Percentiles rank a stretch among this genome's conserved stretches.
These are phyloP conservation scores for Agapornis canus DNA, from an alignment of 2,797 vertebrate species.

Conservation along the genomic window DNA sequence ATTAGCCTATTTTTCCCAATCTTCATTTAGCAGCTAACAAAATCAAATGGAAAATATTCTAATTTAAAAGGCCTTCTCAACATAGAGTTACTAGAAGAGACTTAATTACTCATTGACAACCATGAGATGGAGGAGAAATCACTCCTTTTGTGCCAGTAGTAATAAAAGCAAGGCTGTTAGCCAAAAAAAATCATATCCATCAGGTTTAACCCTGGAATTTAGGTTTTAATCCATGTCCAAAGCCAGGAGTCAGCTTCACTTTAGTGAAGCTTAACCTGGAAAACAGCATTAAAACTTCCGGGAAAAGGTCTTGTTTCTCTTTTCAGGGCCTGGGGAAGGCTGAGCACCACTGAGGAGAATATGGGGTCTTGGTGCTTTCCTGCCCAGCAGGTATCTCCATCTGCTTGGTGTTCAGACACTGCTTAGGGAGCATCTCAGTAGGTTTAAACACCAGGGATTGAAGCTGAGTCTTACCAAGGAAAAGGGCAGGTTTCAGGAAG, in stretches of 20 bases:
- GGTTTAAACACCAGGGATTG: background rate
- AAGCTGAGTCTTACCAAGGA: background rate
- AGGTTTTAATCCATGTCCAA: background rate
- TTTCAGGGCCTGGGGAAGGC: rapidly evolving
- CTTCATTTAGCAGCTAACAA: slow-evolving; percentile 40
- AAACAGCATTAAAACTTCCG: background rate
- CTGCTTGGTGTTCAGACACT: background rate
- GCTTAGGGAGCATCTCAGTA: background rate
- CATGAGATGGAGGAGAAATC: background rate
- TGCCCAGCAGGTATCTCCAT: background rate
- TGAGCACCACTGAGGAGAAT: background rate
- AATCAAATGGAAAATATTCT: slow-evolving; percentile 56
- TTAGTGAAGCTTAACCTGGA: background rate
- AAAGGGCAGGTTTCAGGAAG: background rate
- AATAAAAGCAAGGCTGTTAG: background rate
- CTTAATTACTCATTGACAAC: slow-evolving; percentile 42
- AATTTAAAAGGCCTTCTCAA: slow-evolving; percentile 20
- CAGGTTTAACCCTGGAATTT: background rate
- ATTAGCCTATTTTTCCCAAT: slow-evolving; percentile 41
- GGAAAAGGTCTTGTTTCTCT: background rate
- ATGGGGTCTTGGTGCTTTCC: background rate
- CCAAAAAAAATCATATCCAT: background rate
- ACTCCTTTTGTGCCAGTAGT: background rate
- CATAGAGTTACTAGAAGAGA: background rate
- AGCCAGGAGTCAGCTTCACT: rapidly evolving